Percentiles rank a stretch among this genome's conserved stretches.
These are phyloP conservation scores for Dunckerocampus dactyliophorus DNA, from an alignment of 2,113 vertebrate genomes.

Conservation along the genomic window DNA sequence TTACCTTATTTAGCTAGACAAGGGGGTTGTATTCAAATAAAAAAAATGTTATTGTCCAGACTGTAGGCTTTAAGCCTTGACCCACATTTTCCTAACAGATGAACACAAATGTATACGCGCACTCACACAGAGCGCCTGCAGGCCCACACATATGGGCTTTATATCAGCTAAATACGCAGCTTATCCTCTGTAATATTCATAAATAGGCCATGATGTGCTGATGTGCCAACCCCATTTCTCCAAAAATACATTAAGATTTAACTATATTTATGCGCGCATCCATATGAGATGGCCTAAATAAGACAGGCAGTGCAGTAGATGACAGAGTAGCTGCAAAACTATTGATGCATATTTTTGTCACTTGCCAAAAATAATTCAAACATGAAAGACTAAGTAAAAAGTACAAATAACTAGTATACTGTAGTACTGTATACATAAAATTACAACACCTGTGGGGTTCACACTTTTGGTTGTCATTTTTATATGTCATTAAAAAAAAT, in stretches of 20 bases:
- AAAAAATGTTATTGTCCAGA: not conserved
- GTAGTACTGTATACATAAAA: too few species aligned
- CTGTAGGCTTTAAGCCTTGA: not conserved
- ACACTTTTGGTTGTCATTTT: too few species aligned
- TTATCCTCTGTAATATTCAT: constrained; percentile 43
- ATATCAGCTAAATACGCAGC: constrained; percentile 26
- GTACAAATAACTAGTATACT: too few species aligned
- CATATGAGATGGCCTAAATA: constrained; percentile 46
- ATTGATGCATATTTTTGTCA: constrained; percentile 19
- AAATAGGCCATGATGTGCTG: constrained; percentile 27
- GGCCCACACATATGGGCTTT: constrained; percentile 16
- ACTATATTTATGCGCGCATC: constrained; percentile 35
- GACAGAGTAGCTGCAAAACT: constrained; percentile 10
- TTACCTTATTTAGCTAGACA: not conserved
- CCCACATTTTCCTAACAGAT: constrained; percentile 18
- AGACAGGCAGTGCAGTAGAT: constrained; percentile 2
- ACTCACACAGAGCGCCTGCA: constrained; percentile 4
- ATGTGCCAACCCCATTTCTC: constrained; percentile 34
- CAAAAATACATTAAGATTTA: constrained; percentile 37
- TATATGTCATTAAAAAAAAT: too few species aligned
- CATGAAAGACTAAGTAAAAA: not conserved
- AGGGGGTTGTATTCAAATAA: not conserved
- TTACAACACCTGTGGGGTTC: too few species aligned
- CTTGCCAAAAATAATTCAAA: not conserved
- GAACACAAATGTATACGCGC: constrained; percentile 11